These are phyloP conservation scores for Metopolophium dirhodum DNA, from an alignment of 1,140 invertebrate genomes.

Conservation along the genomic window DNA sequence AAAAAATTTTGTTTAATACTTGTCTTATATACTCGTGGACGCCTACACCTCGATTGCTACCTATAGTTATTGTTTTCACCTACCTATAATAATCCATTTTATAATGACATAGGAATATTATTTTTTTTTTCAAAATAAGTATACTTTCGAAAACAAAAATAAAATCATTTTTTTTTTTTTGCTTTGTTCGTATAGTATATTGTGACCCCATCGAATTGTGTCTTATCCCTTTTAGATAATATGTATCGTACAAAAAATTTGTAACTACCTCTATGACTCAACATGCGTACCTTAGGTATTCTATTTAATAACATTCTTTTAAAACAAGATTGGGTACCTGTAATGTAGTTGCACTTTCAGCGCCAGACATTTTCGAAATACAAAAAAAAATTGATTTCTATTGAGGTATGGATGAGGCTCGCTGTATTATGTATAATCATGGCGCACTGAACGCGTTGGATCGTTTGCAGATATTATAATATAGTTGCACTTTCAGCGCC, in stretches of 20 bases:
- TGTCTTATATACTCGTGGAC: background rate
- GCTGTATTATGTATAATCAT: too few relatives aligned
- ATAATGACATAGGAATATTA: too few relatives aligned
- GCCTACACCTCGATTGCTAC: too few relatives aligned
- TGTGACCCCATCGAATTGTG: too few relatives aligned
- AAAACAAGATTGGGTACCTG: background rate
- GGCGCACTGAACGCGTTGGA: background rate
- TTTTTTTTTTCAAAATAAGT: background rate
- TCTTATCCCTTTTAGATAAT: background rate
- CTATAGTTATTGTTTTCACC: too few relatives aligned
- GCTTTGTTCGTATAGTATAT: background rate
- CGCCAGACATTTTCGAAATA: background rate
- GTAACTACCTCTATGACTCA: too few relatives aligned
- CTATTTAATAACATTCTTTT: background rate
- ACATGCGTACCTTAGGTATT: too few relatives aligned
- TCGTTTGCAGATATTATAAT: background rate
- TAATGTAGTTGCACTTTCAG: background rate
- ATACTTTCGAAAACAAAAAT: background rate
- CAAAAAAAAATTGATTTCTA: too few relatives aligned
- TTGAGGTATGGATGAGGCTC: too few relatives aligned
- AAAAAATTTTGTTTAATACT: background rate
- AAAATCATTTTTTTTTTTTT: background rate
- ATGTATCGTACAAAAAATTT: background rate
- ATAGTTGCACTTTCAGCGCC: background rate
- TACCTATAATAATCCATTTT: too few relatives aligned